phyloP scores from a whole-genome alignment of 2,797 vertebrate genomes.

The Apodemus agrarius region DNA sequence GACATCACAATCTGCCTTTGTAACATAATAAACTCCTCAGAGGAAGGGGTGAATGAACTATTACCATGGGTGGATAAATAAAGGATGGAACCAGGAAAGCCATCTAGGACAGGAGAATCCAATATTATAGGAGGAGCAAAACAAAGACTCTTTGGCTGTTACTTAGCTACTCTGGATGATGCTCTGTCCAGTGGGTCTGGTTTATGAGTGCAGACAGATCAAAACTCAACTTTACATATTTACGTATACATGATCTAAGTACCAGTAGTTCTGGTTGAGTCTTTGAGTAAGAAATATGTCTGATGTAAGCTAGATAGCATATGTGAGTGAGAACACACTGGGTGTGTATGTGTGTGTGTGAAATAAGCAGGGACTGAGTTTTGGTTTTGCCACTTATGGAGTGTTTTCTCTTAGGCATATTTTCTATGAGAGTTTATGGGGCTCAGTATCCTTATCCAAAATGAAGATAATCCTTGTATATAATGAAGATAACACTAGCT shows the following conservation, averaged over 20 bases:
- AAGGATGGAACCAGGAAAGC: background rate
- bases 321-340: background rate
- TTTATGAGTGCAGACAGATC: background rate
- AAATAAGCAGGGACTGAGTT: conserved; percentile 8
- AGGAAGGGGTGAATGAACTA: background rate
- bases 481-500: background rate
- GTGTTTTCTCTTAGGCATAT: conserved; percentile 41
- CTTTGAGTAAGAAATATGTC: background rate
- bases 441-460: background rate
- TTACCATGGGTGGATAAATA: background rate
- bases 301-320: background rate
- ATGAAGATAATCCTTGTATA: background rate
- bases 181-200: background rate
- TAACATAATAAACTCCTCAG: background rate
- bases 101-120: background rate
- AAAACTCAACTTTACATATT: background rate
- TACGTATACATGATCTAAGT: background rate
- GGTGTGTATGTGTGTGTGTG: background rate
- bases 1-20: background rate
- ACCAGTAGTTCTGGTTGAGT: background rate
- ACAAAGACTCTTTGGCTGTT: background rate
- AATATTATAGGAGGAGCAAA: background rate
- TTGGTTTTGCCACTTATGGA: conserved; percentile 36
- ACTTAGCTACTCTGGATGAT: background rate
- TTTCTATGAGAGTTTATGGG: conserved; percentile 1